Percentiles rank a stretch among this genome's conserved stretches.
These are phyloP conservation scores for Cryptoblepharus egeriae DNA, from an alignment of 2,797 vertebrate genomes.

Conservation along the genomic window DNA sequence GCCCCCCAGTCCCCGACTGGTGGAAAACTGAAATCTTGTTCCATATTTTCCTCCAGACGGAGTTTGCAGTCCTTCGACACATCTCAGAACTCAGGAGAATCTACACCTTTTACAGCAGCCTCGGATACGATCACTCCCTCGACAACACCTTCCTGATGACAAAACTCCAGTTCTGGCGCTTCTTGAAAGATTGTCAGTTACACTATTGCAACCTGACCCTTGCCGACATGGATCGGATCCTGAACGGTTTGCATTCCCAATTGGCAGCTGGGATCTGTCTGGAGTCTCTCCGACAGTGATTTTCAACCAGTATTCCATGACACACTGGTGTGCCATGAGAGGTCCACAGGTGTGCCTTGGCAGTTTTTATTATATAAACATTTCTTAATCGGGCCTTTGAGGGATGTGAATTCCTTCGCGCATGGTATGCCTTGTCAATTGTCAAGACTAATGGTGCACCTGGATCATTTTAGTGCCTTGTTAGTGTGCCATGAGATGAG, in stretches of 20 bases:
- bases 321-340: too few relatives aligned
- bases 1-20: background rate
- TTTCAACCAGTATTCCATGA: too few relatives aligned
- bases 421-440: too few relatives aligned
- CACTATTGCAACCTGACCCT: constrained; percentile 82
- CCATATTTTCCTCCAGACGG: constrained; percentile 77
- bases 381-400: too few relatives aligned
- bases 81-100: constrained; percentile 79
- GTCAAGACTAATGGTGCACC: too few relatives aligned
- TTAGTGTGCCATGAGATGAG: too few relatives aligned
- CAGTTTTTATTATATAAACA: too few relatives aligned
- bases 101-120: constrained; percentile 88
- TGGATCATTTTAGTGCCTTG: too few relatives aligned
- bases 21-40: background rate
- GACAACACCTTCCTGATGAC: constrained; percentile 84
- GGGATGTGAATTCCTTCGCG: too few relatives aligned
- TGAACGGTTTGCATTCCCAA: constrained; percentile 75
- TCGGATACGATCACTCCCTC: constrained; percentile 75
- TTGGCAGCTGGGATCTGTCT: too few relatives aligned
- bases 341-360: too few relatives aligned
- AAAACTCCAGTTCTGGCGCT: constrained; percentile 88
- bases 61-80: constrained; percentile 81
- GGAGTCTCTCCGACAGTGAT: too few relatives aligned
- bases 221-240: constrained; percentile 79
- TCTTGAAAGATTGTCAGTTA: constrained; percentile 89